Percentiles rank a stretch among this genome's conserved stretches.
phyloP scores from a whole-genome alignment of 2,888 invertebrate species.

The Lacanobia oleracea region DNA sequence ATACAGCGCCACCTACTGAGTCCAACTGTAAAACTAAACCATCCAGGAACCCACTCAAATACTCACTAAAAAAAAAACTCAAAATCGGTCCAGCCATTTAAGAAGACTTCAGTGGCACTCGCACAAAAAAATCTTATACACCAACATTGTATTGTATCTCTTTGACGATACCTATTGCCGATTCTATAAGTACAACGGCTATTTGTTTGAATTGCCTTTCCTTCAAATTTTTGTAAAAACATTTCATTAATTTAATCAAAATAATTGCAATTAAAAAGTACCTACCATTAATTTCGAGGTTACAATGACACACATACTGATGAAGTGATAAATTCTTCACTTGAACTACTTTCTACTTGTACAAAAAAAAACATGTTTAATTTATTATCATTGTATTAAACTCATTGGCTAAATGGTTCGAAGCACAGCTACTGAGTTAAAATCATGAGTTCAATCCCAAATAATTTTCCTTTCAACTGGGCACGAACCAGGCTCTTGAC shows the following conservation, averaged over 20 bases:
- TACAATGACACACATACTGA: slow-evolving; percentile 21
- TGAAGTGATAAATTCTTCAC: slow-evolving; percentile 24
- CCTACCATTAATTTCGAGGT: slow-evolving; percentile 17
- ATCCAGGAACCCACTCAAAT: too few relatives aligned
- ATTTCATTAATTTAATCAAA: slow-evolving; percentile 17
- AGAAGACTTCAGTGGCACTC: too few relatives aligned
- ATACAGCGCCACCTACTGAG: too few relatives aligned
- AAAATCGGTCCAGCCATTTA: too few relatives aligned
- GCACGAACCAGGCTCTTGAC: too few relatives aligned
- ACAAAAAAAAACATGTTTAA: slow-evolving; percentile 7
- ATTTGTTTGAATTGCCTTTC: neutral
- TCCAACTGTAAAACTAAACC: too few relatives aligned
- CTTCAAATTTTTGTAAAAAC: neutral
- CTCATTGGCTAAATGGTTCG: neutral
- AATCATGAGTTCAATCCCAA: neutral
- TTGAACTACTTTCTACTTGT: slow-evolving; percentile 36
- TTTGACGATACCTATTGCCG: too few relatives aligned
- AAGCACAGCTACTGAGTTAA: neutral
- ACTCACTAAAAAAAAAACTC: too few relatives aligned
- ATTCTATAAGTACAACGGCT: too few relatives aligned
- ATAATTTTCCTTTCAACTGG: too few relatives aligned
- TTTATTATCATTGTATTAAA: neutral
- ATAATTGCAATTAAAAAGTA: slow-evolving; percentile 20
- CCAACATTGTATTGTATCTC: too few relatives aligned
- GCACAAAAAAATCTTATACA: neutral